Evolutionary conservation across 1,140 invertebrate species (phyloP), one percentile per base, ranked within the genome.

Genomic region (Monomorium pharaonis): DNA sequence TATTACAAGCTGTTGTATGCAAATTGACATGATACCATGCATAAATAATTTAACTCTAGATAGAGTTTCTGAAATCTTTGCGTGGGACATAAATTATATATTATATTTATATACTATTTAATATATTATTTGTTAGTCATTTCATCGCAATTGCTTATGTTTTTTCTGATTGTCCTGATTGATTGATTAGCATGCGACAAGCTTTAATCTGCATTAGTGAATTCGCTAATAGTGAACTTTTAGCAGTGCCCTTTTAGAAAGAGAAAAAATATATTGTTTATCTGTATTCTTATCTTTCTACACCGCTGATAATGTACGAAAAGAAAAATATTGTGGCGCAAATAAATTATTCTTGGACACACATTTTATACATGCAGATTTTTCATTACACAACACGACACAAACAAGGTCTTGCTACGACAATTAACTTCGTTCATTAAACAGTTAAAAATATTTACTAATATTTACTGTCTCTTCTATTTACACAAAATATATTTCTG

Each of bases 281-380:
- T 30, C 42, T 10, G 16, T 88, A 58, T 85, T 62, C 78, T 69
- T 84, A 89, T 80, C 88, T 90, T 89, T 90, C 86, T 81, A 89
- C 44, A 78, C 27, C 49, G 76, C 60, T 3, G 24, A 87, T 16
- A 27, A 60, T 90, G 86, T 90, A 87, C 77, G 78, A 89, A 63
- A 51, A 65, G 24, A 42, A 37, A 78, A 76, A 84, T 84, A 84
- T 89, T 74, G 47, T 89, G 37, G 72, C 76, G 87, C 44, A 86
- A 90, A 90, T 90, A 89, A 90, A 90, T 90, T 90, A 90, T 90
- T 90, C 89, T 89, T 89, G 67, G 69, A 89, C 75, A 77, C 89
- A 72, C 75, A 30, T 87, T 90, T 90, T 80, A 76, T 90, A 89
- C 63, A 67, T 63, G 78, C 60, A 70, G 74, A 76, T 86, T 69